phyloP scores from a whole-genome alignment of 2,888 invertebrate genomes.

The Diarsia brunnea region DNA sequence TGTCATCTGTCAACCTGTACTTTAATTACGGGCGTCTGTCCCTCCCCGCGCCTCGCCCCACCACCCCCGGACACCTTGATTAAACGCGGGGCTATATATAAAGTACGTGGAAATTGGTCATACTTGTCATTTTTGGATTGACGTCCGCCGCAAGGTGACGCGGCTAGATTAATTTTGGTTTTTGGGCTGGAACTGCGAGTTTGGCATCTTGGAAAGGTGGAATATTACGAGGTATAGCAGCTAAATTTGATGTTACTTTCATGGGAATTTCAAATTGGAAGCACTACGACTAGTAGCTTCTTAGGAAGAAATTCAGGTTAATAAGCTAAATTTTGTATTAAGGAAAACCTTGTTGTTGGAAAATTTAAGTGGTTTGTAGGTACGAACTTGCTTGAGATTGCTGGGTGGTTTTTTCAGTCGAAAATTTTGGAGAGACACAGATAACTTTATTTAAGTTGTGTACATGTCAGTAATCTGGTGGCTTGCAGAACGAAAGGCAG shows the following conservation, averaged over 20 bases:
- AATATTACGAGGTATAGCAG: slow-evolving; percentile 10
- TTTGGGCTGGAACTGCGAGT: slow-evolving; percentile 50
- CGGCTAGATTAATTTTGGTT: slow-evolving; percentile 59
- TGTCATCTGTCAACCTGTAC: slow-evolving; percentile 87
- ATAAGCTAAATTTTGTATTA: not conserved
- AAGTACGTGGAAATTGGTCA: slow-evolving; percentile 74
- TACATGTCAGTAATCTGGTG: not conserved
- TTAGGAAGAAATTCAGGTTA: slow-evolving; percentile 6
- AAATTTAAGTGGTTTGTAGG: not conserved
- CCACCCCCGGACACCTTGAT: slow-evolving; percentile 83
- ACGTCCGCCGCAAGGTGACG: slow-evolving; percentile 65
- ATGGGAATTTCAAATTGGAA: slow-evolving; percentile 11
- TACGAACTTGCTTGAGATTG: not conserved
- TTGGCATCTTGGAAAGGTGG: not conserved
- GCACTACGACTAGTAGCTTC: too few species aligned
- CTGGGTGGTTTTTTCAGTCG: not conserved
- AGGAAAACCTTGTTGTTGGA: not conserved
- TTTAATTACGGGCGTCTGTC: slow-evolving; percentile 80
- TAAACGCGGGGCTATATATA: slow-evolving; percentile 82
- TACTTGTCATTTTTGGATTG: slow-evolving; percentile 76
- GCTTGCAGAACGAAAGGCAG: too few species aligned
- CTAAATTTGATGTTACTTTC: slow-evolving; percentile 32
- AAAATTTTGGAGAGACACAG: not conserved
- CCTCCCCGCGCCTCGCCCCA: slow-evolving; percentile 50
- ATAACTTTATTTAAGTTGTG: too few species aligned